Evolutionary conservation across 2,797 vertebrate genomes (phyloP).

Genomic region (Hydrolagus colliei): DNA sequence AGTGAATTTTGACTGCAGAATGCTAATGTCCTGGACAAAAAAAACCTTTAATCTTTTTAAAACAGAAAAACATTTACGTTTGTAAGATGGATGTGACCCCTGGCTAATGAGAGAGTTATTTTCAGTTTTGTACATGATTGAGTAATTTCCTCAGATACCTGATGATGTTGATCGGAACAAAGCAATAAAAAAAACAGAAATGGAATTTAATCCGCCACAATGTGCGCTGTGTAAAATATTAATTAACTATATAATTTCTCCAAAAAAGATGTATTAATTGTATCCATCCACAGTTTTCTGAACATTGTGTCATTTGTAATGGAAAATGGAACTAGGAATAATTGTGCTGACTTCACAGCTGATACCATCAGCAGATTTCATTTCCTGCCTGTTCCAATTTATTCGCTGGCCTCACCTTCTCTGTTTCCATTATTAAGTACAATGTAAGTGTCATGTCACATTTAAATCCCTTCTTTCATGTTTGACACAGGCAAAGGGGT

Average conservation of each 20-base stretch:
- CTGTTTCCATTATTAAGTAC: constrained; percentile 23
- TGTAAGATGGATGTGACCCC: background rate
- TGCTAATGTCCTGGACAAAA: background rate
- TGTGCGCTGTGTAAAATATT: background rate
- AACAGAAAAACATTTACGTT: background rate
- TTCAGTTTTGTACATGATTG: background rate
- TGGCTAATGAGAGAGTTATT: background rate
- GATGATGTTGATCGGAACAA: background rate
- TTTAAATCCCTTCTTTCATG: constrained; percentile 19
- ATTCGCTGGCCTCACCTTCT: constrained; percentile 7
- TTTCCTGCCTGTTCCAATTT: constrained; percentile 26
- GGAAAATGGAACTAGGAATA: background rate
- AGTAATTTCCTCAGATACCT: constrained; percentile 2
- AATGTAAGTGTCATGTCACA: constrained; percentile 26
- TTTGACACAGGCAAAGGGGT: background rate
- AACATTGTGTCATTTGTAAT: constrained; percentile 21
- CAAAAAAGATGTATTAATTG: constrained; percentile 1
- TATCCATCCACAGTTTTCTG: constrained; percentile 22
- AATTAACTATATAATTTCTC: constrained; percentile 16
- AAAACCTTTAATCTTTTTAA: background rate
- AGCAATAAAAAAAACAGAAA: background rate
- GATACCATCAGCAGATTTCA: background rate
- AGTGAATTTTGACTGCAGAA: background rate
- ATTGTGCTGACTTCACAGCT: background rate
- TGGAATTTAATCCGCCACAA: constrained; percentile 2